Evolutionary conservation across 2,797 vertebrate genomes (phyloP), one percentile per base, ranked within the genome.

Genomic region (Artibeus lituratus): DNA sequence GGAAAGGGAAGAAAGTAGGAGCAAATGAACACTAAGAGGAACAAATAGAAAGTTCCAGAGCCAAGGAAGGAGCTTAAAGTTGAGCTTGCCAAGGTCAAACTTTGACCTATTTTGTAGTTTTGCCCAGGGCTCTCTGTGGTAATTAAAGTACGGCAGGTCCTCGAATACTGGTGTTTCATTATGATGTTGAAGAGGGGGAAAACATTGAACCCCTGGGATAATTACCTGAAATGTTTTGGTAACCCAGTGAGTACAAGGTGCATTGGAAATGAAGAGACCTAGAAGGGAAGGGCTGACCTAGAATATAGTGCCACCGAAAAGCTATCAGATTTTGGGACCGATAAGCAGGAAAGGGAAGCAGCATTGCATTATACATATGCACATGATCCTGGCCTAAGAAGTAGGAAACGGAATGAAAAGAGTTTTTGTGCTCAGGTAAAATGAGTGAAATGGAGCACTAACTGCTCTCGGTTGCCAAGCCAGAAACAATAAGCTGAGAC

Each of bases 341-440:
- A 74, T 93, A 91, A 96, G 55, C 80, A 74, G 55, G 77, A 84
- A 78, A 84, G n/a, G 44, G 67, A 88, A 49, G 77, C 32, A 29
- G 32, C 18, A 35, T 42, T 87, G 37, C 67, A 70, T 95, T 78
- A 84, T 57, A 44, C 81, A 80, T 55, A 39, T 4, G 53, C 95
- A 78, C 26, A 1, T 2, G 78, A 78, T 92, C 81, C 82, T 47
- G 44, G 85, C 65, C 81, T n/a, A 55, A 76, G 83, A 92, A 94
- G 95, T 10, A 70, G 47, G 55, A 93, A 91, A 62, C 82, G 22
- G 0, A 59, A 62, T 69, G 82, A 81, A 55, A 87, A 87, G 93
- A 73, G 59, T 69, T 82, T 95, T 44, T 90, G 59, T 90, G 90
- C 81, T 57, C 8, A 72, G 37, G 77, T 90, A 81, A 94, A 95